phyloP scores from a whole-genome alignment of 1,140 invertebrate genomes.

The Antheraea pernyi region DNA sequence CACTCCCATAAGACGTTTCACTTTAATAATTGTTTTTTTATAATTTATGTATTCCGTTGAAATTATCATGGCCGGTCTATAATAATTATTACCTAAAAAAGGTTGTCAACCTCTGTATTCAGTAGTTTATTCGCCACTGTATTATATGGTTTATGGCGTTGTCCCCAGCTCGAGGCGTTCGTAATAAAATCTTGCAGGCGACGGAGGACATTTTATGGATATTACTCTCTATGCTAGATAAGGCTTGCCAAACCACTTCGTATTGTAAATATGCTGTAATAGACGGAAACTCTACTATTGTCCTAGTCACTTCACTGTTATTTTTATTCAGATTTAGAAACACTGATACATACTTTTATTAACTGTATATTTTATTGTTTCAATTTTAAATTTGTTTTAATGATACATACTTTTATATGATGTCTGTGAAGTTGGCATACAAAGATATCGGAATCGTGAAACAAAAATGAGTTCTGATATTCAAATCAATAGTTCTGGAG shows the following conservation, averaged over 20 bases:
- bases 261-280: background rate
- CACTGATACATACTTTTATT: no score
- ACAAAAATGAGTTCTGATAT: no score
- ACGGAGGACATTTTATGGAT: conserved; percentile 60
- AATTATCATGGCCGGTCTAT: background rate
- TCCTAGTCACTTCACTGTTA: background rate
- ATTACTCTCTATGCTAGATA: conserved; percentile 65
- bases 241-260: conserved; percentile 31
- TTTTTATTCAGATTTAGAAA: no score
- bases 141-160: conserved; percentile 36
- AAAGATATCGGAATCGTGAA: no score
- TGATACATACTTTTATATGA: no score
- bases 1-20: no score
- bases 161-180: conserved; percentile 41
- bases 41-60: no score
- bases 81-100: background rate
- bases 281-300: background rate
- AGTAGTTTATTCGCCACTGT: conserved; percentile 51
- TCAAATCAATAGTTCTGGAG: no score
- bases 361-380: no score
- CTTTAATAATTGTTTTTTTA: no score
- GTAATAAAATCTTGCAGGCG: conserved; percentile 68
- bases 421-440: no score
- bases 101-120: conserved; percentile 33
- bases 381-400: no score